Evolutionary conservation across 1,140 invertebrate species (phyloP), one percentile per base, ranked within the genome.

Genomic region (Vanessa tameamea): DNA sequence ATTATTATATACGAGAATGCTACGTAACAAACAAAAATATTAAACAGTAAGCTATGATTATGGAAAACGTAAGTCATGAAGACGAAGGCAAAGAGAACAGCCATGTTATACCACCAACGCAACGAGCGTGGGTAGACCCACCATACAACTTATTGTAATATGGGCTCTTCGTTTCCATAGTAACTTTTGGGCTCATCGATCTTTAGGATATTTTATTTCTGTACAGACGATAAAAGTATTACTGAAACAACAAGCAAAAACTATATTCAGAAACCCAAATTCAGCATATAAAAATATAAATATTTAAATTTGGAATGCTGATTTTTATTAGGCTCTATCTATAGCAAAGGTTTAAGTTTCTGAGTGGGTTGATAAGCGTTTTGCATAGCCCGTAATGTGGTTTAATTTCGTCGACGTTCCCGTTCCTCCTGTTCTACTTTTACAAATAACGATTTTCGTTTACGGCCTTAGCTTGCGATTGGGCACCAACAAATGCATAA

Each of bases 371-470:
- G 26, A 76, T 71, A 71, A 72, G 47, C 64, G 43, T 72, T 70
- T 76, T 76, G 69, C 69, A 76, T 76, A 68, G 55, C 74, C 48
- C 72, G 64, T 72, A 69, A 76, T 71, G 74, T 81, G 78, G 73
- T 73, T 79, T 77, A 72, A 73, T 81, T 73, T 57, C 57, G 70
- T 70, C 53, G 55, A 76, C 71, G 65, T 71, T 57, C 57, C 69
- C 72, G 73, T 79, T 75, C 69, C 72, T 76, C 61, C 67, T 82
- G 81, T 73, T 84, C 83, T 72, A 85, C 79, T 82, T 86, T 80
- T 74, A 82, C 75, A 72, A 70, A 79, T 89, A 90, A 91, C 87
- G 85, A 91, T 91, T 88, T 90, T 88, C 85, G 82, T 86, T 84
- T 86, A 87, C 78, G 47, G 69, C 69, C 64, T 76, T 72, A 77